Base-by-base conservation (phyloP, 2,797 vertebrate species). In the Oryzias sinensis region DNA sequence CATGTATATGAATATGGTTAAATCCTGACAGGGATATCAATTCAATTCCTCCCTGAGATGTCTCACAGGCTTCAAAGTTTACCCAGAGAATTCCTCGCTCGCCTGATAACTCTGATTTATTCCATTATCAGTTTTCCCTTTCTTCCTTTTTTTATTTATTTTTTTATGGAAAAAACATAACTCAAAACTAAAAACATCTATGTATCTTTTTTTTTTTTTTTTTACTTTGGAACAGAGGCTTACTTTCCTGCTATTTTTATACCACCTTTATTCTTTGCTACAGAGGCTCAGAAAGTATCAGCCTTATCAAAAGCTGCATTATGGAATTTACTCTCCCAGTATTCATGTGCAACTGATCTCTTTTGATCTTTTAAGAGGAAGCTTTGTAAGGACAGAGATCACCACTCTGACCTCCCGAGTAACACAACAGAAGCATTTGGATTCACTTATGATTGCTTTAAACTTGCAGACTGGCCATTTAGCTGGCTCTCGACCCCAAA, bases 401-500 rank as follows among this genome's bases (percentile, higher is more conserved):
- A 59, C 49, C 42, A 43, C 68, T 48, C 47, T 58, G 27, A 57
- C 25, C 1, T 6, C 18, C 59, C 40, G 45, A 72, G 61, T 52
- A 52, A 37, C 61, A 63, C 44, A 68, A 43, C 22, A 66, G 62
- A 64, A 68, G 56, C 51, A 69, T 75, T 60, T 61, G 46, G 62
- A 70, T 72, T 77, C 52, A 76, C 74, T 59, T 70, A 43, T 67
- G 58, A 74, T 59, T 48, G 65, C 52, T 25, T 53, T 70, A 76
- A 77, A 75, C 76, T 74, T 59, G 40, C 64, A 62, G 43, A 43
- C 57, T 45, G 65, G 56, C 48, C 59, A 70, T 80, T 82, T 76
- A 76, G 65, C 75, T 66, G 33, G 53, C 65, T 78, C 67, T 83
- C 84, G 78, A 82, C 77, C 75, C 51, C 57, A 64, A 33, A 33